Evolutionary conservation across 2,113 vertebrate genomes (phyloP), one percentile per base, ranked within the genome.

Genomic region (Boulengeromyrus knoepffleri): DNA sequence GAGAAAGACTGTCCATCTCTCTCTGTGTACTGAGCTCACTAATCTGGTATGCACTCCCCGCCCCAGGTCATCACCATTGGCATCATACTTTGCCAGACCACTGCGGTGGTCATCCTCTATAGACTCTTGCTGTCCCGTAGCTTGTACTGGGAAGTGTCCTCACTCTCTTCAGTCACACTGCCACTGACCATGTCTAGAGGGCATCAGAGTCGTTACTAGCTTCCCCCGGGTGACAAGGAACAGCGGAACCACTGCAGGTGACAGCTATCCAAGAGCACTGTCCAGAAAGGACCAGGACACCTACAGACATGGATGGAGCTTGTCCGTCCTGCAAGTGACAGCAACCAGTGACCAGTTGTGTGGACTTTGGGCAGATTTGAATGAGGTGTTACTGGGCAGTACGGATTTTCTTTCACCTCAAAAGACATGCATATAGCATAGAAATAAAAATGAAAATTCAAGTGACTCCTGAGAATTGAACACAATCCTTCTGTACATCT

Each of bases 121-220:
- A 97, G 97, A 94, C 97, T 99, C 90, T 99, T 99, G 93, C 94
- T 99, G 0, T 99, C 98, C 27, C 97, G 98, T 31, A 99, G 98
- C 91, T 96, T 99, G 10, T 99, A 99, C 91, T 99, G 99, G 98
- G 99, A 99, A 92, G 99, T 99, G 15, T 99, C 98, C 7, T 99
- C 98, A 1, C 96, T 99, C 1, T 99, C 98, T 90, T 98, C 98
- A 0, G 97, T 98, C 31, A 97, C 97, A 1, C 95, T 99, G 83
- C 98, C 99, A 0, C 95, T 99, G 91, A 99, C 98, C 58, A 95
- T 99, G 94, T 97, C 97, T 90, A 97, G 97, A 91, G 95, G 95
- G 45, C 96, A 95, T 93, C 96, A 97, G 95, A 96, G 92, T 89
- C 97, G 96, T 74, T 97, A 97, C 95, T 97, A 31, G 31, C 12